Evolutionary conservation across 2,113 vertebrate genomes (phyloP), one percentile per base, ranked within the genome.

Genomic region (Sorex fumeus): DNA sequence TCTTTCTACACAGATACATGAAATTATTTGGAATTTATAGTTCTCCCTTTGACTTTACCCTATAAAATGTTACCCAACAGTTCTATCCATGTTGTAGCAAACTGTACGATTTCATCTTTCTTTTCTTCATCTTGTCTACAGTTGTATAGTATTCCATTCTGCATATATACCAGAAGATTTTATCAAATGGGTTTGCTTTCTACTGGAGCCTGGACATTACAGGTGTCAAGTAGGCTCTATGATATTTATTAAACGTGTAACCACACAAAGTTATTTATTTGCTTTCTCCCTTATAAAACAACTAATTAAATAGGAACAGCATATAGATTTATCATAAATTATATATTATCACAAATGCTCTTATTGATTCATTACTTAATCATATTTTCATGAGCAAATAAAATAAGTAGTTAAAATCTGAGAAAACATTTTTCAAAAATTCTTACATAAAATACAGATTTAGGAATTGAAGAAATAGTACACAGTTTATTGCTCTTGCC

Each of bases 381-480:
- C 43, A 84, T 19, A 5, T 88, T 25, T 82, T 92, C 67, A 78
- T 32, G n/a, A 89, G 30, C 1, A 16, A 47, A 81, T 82, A n/a
- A 87, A 91, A 87, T 23, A 84, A 43, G 64, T 76, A 15, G 36
- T 3, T 30, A 53, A 87, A 76, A 47, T 16, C 43, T 57, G 16
- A 88, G 7, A 90, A 85, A 85, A 25, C 10, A 18, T 90, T 93
- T 89, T 84, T 90, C 28, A 67, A 76, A 43, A 84, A 66, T 86
- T 87, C 66, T 92, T 43, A 76, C 79, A 81, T 80, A 88, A 95
- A 88, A 57, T 50, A 50, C 47, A 50, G 47, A 40, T 40, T 40
- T 40, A 40, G 47, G 47, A 13, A 13, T 50, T 50, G 47, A 50
- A 50, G 47, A 50, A 13, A 50, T 10, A 50, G 47, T 50, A 50